These are phyloP conservation scores for Prinia subflava DNA, from an alignment of 2,113 vertebrate genomes.

Conservation along the genomic window DNA sequence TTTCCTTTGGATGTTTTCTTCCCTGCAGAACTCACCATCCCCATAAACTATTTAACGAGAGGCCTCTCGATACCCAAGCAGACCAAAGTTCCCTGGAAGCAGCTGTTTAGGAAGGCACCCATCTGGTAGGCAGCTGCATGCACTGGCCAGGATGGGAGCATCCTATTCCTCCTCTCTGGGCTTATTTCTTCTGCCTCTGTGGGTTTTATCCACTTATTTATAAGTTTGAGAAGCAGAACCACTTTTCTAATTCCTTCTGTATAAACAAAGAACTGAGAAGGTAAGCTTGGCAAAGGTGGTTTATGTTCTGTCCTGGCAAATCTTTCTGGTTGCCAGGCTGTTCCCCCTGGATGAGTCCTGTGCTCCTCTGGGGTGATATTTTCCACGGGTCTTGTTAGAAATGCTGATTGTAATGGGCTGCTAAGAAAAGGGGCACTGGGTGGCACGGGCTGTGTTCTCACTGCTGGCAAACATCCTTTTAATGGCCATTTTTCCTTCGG, in stretches of 20 bases:
- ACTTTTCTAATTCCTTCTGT: background rate
- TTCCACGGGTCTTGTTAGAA: background rate
- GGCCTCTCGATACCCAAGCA: slow-evolving; percentile 74
- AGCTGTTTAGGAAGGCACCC: slow-evolving; percentile 85
- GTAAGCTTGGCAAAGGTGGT: background rate
- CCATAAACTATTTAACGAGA: slow-evolving; percentile 77
- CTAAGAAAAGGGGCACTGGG: background rate
- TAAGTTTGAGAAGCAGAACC: background rate
- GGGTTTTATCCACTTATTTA: background rate
- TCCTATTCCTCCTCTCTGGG: background rate
- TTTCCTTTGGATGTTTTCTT: background rate
- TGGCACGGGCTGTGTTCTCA: background rate
- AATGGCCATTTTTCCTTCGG: background rate
- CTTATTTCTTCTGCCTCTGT: background rate
- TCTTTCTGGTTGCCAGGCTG: background rate
- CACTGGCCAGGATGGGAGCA: background rate
- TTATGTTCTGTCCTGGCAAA: background rate
- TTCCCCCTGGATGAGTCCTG: background rate
- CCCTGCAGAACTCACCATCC: slow-evolving; percentile 80
- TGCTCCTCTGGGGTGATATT: background rate
- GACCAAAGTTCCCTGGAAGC: slow-evolving; percentile 85
- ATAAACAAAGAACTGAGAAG: background rate
- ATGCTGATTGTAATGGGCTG: background rate
- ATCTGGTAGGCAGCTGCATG: slow-evolving; percentile 82
- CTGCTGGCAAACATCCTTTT: background rate